Evolutionary conservation across 2,888 invertebrate species (phyloP).

Genomic region (Macrosiphum euphorbiae): DNA sequence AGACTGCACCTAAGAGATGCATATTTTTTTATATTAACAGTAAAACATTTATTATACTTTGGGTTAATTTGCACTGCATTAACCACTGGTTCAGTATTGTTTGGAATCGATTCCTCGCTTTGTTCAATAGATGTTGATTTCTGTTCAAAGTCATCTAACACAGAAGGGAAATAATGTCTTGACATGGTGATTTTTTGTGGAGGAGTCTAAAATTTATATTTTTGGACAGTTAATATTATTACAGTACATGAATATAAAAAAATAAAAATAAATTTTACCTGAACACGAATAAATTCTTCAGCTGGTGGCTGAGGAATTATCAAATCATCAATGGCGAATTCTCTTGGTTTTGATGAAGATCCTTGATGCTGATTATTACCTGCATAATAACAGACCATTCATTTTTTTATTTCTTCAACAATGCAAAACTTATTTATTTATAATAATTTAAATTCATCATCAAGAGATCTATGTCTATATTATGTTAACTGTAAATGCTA

Average conservation of each 20-base stretch:
- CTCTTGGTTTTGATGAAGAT: constrained; percentile 87
- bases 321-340: constrained; percentile 87
- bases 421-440: background rate
- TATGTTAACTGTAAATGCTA: background rate
- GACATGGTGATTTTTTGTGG: constrained; percentile 89
- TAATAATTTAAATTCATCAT: background rate
- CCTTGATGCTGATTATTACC: constrained; percentile 75
- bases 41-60: constrained; percentile 30
- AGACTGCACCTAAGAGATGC: background rate
- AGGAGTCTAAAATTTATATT: constrained; percentile 78
- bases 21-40: background rate
- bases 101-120: background rate
- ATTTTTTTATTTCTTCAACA: background rate
- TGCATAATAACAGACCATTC: constrained; percentile 69
- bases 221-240: constrained; percentile 40
- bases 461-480: background rate
- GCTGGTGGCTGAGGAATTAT: constrained; percentile 80
- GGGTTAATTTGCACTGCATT: background rate
- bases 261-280: constrained; percentile 67
- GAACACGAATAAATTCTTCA: constrained; percentile 82
- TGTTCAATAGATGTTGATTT: background rate
- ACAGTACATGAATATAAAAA: background rate
- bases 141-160: constrained; percentile 70
- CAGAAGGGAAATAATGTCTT: constrained; percentile 84
- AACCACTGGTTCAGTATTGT: background rate